A percentile compares a stretch with the other conserved stretches of the same genome.
Evolutionary conservation across 1,140 invertebrate genomes (phyloP).

Genomic region (Ceratoteleas bidentatus): DNA sequence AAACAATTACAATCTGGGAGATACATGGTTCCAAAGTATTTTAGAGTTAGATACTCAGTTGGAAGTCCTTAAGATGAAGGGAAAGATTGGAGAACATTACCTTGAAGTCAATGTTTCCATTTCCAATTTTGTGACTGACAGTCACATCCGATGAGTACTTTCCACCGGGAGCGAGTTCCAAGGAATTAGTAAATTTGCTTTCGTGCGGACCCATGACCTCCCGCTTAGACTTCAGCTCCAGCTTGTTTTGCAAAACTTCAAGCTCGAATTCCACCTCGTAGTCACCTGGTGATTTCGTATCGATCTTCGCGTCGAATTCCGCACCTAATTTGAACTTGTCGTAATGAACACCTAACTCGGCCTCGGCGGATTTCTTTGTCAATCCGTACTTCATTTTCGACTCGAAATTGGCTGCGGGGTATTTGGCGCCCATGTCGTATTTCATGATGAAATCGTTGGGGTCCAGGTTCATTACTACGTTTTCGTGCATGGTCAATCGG

Average conservation of each 20-base stretch:
- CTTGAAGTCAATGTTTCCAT: conserved; percentile 82
- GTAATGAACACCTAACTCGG: conserved; percentile 81
- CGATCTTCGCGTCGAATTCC: conserved; percentile 82
- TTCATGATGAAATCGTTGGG: conserved; percentile 72
- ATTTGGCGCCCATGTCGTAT: conserved; percentile 80
- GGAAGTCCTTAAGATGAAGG: too few relatives aligned
- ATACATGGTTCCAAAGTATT: not conserved
- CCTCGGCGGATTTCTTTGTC: conserved; percentile 81
- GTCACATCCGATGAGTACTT: conserved; percentile 85
- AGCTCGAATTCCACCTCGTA: conserved; percentile 83
- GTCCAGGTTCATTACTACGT: conserved; percentile 74
- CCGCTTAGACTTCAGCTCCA: conserved; percentile 83
- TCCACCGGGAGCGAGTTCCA: conserved; percentile 84
- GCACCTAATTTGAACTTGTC: conserved; percentile 82
- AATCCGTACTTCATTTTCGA: conserved; percentile 81
- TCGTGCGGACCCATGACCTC: conserved; percentile 82
- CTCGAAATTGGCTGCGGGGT: conserved; percentile 81
- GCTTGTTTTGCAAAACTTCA: conserved; percentile 82
- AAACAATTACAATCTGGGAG: not conserved
- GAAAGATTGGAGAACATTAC: conserved; percentile 6
- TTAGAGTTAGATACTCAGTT: too few relatives aligned
- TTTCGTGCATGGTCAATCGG: conserved; percentile 81
- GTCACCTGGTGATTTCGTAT: conserved; percentile 81
- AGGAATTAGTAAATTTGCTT: conserved; percentile 83
- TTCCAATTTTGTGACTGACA: conserved; percentile 81